phyloP scores from a whole-genome alignment of 1,140 invertebrate species.

The Papilio dardanus region DNA sequence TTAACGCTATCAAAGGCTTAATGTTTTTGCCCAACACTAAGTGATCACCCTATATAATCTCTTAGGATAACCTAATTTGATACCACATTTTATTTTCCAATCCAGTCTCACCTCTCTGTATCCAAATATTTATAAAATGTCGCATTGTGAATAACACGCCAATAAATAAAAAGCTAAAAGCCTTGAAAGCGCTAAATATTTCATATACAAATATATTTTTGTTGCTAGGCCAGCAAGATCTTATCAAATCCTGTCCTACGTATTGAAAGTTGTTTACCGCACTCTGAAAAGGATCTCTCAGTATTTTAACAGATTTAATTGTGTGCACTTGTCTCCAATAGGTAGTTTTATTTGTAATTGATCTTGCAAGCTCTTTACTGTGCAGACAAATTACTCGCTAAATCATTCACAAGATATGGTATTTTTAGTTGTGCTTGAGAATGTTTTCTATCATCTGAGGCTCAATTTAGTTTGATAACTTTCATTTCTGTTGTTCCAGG shows the following conservation, averaged over 20 bases:
- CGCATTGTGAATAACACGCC: not conserved
- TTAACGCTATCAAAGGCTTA: not conserved
- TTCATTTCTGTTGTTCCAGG: conserved; percentile 55
- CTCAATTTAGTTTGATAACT: not conserved
- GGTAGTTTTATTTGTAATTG: not conserved
- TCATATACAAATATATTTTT: not conserved
- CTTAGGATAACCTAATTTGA: too few relatives aligned
- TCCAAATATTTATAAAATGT: too few relatives aligned
- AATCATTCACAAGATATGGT: not conserved
- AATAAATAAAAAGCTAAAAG: not conserved
- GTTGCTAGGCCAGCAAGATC: conserved; percentile 24
- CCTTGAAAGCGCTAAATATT: conserved; percentile 9
- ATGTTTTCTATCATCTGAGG: too few relatives aligned
- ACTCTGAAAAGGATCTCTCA: not conserved
- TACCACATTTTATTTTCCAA: not conserved
- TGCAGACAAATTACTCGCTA: not conserved
- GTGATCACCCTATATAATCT: too few relatives aligned
- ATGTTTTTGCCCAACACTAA: too few relatives aligned
- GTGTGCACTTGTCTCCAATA: not conserved
- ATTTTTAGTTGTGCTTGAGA: too few relatives aligned
- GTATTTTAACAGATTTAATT: conserved; percentile 3
- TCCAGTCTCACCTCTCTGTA: not conserved
- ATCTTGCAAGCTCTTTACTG: not conserved
- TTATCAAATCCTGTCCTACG: not conserved
- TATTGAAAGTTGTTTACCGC: conserved; percentile 14